phyloP scores from a whole-genome alignment of 2,797 vertebrate genomes.

The Myotis pilosus region DNA sequence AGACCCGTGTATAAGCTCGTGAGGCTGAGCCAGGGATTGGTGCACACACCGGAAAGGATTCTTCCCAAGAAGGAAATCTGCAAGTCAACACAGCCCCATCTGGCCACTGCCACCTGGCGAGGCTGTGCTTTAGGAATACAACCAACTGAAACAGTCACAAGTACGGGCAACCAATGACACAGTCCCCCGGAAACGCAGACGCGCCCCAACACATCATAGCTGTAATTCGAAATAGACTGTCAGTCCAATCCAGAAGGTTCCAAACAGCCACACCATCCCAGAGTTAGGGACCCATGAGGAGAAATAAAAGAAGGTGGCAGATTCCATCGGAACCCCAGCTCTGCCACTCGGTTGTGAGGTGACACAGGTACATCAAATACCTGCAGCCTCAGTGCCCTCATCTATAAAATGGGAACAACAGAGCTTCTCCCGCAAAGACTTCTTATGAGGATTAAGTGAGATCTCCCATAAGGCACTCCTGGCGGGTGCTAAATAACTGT shows the following conservation, averaged over 20 bases:
- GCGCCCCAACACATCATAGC: background rate
- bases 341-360: background rate
- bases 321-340: background rate
- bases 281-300: rapidly evolving
- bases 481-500: background rate
- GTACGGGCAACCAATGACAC: background rate
- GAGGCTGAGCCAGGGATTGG: background rate
- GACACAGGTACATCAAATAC: background rate
- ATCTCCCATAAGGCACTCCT: background rate
- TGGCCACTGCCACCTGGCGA: background rate
- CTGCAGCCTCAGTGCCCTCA: background rate
- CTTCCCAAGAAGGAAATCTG: too few relatives aligned
- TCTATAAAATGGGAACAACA: background rate
- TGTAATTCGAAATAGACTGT: background rate
- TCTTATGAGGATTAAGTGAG: background rate
- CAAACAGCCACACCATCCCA: background rate
- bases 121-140: background rate
- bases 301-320: background rate
- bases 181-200: background rate
- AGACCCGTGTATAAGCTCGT: rapidly evolving
- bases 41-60: rapidly evolving
- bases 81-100: background rate
- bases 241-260: background rate
- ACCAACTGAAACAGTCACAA: background rate
- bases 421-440: background rate